A percentile compares a stretch with the other conserved stretches of the same genome.
phyloP scores from a whole-genome alignment of 1,140 invertebrate genomes.

The Nilaparvata lugens region DNA sequence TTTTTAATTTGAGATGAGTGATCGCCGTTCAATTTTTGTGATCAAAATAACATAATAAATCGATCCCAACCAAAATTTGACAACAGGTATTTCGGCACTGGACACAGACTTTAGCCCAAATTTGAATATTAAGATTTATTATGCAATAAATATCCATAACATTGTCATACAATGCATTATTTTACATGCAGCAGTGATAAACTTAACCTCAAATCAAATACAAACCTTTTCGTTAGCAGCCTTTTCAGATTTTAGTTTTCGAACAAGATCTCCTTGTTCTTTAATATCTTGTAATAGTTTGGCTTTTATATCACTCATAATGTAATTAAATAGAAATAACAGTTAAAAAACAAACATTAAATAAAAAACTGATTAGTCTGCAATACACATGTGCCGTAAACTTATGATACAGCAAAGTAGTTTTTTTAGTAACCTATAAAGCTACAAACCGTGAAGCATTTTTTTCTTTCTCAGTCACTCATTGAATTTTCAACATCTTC shows the following conservation, averaged over 20 bases:
- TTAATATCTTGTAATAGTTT: slow-evolving; percentile 50
- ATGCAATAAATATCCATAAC: slow-evolving; percentile 13
- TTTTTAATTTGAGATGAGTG: not conserved
- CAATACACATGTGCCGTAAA: too few relatives aligned
- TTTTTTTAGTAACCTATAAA: too few relatives aligned
- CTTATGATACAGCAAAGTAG: too few relatives aligned
- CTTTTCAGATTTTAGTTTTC: slow-evolving; percentile 70
- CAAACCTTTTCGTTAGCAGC: slow-evolving; percentile 59
- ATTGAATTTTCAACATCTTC: too few relatives aligned
- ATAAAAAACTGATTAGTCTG: too few relatives aligned
- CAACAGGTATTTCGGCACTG: too few relatives aligned
- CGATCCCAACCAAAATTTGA: too few relatives aligned
- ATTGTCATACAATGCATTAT: slow-evolving; percentile 21
- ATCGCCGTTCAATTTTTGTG: slow-evolving; percentile 4
- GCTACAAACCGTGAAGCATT: too few relatives aligned
- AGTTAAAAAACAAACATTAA: too few relatives aligned
- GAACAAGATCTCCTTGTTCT: slow-evolving; percentile 68
- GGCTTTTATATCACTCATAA: slow-evolving; percentile 17
- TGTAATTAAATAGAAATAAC: not conserved
- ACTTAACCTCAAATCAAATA: not conserved
- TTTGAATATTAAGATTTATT: slow-evolving; percentile 12
- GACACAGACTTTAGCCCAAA: slow-evolving; percentile 9
- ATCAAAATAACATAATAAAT: too few relatives aligned
- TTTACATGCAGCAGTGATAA: slow-evolving; percentile 24
- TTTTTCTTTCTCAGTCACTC: too few relatives aligned